Evolutionary conservation across 2,888 invertebrate genomes (phyloP).

Genomic region (Tachina grossa): DNA sequence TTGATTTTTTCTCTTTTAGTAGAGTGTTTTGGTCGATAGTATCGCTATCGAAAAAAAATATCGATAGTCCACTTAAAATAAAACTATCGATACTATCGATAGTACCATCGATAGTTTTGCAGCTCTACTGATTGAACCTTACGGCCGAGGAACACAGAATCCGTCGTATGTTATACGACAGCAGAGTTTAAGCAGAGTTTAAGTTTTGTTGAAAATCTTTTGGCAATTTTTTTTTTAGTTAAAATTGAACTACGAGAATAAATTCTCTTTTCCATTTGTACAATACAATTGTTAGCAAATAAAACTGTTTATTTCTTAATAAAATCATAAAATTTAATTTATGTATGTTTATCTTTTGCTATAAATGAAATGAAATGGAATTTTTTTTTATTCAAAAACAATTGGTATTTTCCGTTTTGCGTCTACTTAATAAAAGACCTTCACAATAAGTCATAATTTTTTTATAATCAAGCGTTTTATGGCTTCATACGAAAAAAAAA

Average conservation of each 20-base stretch:
- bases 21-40: too few species aligned
- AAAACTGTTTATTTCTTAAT: constrained; percentile 20
- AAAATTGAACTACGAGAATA: constrained; percentile 1
- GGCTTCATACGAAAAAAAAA: too few species aligned
- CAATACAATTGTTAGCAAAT: not conserved
- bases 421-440: not conserved
- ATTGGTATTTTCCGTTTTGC: not conserved
- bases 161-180: too few species aligned
- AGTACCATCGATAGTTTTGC: too few species aligned
- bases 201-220: too few species aligned
- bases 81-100: too few species aligned
- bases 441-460: not conserved
- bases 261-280: not conserved
- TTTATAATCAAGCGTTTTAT: not conserved
- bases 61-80: too few species aligned
- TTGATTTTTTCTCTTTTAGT: too few species aligned
- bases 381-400: constrained; percentile 11
- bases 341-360: not conserved
- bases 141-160: too few species aligned
- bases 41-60: too few species aligned
- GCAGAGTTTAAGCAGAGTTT: too few species aligned
- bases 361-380: constrained; percentile 10
- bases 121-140: too few species aligned
- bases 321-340: constrained; percentile 15
- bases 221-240: not conserved